Evolutionary conservation across 2,888 invertebrate species (phyloP).

Genomic region (Actias luna): DNA sequence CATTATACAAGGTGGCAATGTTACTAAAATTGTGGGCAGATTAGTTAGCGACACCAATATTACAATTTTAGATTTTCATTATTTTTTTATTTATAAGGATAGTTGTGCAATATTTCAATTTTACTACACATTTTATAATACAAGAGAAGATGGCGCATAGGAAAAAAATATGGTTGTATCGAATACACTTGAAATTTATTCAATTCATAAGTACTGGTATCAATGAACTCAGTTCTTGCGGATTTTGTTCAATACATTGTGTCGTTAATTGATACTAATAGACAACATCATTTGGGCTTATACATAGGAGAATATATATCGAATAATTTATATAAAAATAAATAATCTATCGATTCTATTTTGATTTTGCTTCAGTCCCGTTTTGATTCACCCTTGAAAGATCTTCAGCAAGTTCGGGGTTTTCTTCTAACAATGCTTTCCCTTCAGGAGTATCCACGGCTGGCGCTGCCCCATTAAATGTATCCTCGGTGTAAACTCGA

Average conservation of each 20-base stretch:
- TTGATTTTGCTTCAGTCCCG: slow-evolving; percentile 12
- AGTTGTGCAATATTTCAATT: too few relatives aligned
- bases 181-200: background rate
- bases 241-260: background rate
- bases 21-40: too few relatives aligned
- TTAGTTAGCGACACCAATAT: too few relatives aligned
- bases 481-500: slow-evolving; percentile 85
- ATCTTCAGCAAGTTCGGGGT: slow-evolving; percentile 50
- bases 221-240: background rate
- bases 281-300: background rate
- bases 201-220: background rate
- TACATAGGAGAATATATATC: background rate
- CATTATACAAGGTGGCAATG: too few relatives aligned
- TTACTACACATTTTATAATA: too few relatives aligned
- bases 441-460: slow-evolving; percentile 75
- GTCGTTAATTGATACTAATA: background rate
- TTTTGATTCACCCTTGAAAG: background rate
- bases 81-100: too few relatives aligned
- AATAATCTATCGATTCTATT: background rate
- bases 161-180: background rate
- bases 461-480: slow-evolving; percentile 82
- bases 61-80: too few relatives aligned
- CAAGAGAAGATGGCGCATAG: background rate
- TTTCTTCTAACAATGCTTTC: slow-evolving; percentile 50
- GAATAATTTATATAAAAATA: background rate